phyloP scores from a whole-genome alignment of 2,113 vertebrate species.

The Myiozetetes cayanensis region DNA sequence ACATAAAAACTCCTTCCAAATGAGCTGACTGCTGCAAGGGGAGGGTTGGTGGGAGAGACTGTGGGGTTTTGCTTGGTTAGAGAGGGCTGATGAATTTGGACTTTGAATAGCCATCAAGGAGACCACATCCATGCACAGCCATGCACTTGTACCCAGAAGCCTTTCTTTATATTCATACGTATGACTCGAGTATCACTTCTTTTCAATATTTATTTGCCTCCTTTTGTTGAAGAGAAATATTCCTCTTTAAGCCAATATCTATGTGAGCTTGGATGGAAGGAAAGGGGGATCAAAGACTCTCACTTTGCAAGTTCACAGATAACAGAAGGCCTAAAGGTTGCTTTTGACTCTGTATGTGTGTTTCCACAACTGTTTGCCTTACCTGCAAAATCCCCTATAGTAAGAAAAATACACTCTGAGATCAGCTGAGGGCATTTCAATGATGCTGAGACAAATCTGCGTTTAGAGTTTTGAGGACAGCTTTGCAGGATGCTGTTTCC shows the following conservation, averaged over 20 bases:
- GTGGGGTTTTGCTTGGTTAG: background rate
- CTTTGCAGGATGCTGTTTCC: background rate
- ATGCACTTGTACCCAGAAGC: background rate
- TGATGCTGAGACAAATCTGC: background rate
- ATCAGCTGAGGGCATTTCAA: background rate
- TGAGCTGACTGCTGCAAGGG: background rate
- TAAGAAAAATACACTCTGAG: background rate
- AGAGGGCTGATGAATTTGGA: background rate
- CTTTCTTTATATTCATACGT: background rate
- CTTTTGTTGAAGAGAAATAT: background rate
- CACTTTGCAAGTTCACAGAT: background rate
- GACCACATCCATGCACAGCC: background rate
- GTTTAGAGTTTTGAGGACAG: background rate
- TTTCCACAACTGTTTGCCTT: background rate
- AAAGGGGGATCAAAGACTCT: background rate
- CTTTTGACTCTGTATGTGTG: background rate
- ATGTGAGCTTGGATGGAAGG: background rate
- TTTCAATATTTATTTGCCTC: background rate
- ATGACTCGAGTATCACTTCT: background rate
- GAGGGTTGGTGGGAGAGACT: background rate
- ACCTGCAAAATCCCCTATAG: background rate
- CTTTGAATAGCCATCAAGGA: background rate
- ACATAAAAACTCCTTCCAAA: background rate
- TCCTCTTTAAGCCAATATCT: background rate
- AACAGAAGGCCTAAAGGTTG: background rate